phyloP scores from a whole-genome alignment of 2,797 vertebrate species.

The Epinephelus coioides region DNA sequence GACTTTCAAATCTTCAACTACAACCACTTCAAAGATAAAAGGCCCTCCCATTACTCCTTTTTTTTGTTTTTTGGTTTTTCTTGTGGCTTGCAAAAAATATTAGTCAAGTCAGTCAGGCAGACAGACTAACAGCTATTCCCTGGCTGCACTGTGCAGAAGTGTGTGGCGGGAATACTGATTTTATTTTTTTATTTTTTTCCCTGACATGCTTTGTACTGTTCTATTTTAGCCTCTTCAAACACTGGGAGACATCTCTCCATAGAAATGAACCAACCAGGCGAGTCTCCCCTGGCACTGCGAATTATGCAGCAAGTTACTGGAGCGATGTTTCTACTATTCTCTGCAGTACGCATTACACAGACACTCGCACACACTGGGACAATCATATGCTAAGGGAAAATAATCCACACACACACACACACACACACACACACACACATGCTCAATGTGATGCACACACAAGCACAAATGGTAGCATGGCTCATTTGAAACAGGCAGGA shows the following conservation, averaged over 20 bases:
- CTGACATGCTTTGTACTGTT: slow-evolving; percentile 70
- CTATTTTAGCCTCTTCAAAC: slow-evolving; percentile 77
- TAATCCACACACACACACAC: slow-evolving; percentile 20
- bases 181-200: slow-evolving; percentile 10
- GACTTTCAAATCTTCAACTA: slow-evolving; percentile 27
- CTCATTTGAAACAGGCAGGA: slow-evolving; percentile 38
- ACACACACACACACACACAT: not conserved
- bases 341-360: slow-evolving; percentile 45
- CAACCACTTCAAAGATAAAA: slow-evolving; percentile 44
- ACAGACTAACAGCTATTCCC: slow-evolving; percentile 53
- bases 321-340: slow-evolving; percentile 65
- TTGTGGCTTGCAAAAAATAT: slow-evolving; percentile 38
- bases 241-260: slow-evolving; percentile 63
- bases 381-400: slow-evolving; percentile 33
- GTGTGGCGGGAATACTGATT: slow-evolving; percentile 44
- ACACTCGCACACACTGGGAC: slow-evolving; percentile 34
- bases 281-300: slow-evolving; percentile 58
- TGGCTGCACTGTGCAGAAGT: slow-evolving; percentile 32
- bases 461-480: slow-evolving; percentile 20
- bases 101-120: slow-evolving; percentile 52
- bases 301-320: slow-evolving; percentile 70
- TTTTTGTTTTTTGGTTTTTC: slow-evolving; percentile 3
- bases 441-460: slow-evolving; percentile 7
- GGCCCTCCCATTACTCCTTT: slow-evolving; percentile 23
- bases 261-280: slow-evolving; percentile 67